Percentiles rank a stretch among this genome's conserved stretches.
Conservation (phyloP, 1,140 invertebrate genomes). For the Penaeus japonicus region DNA sequence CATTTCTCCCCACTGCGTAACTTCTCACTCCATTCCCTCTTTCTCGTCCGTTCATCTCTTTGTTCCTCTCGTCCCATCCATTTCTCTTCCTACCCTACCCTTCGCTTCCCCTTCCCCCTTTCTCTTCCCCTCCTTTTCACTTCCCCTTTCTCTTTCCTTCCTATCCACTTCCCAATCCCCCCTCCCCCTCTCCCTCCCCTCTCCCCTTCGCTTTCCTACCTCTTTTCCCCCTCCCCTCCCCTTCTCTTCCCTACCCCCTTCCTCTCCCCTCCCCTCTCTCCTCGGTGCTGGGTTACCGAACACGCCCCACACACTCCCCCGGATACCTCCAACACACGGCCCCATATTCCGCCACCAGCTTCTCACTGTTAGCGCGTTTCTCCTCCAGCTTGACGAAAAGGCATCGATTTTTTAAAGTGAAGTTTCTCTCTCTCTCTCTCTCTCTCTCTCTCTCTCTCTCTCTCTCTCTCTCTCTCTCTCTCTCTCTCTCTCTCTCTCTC, state of each 20-base stretch:
- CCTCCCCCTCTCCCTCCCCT: background rate
- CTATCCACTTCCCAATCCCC: background rate
- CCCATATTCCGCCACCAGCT: too few species aligned
- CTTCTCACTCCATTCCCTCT: background rate
- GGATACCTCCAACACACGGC: too few species aligned
- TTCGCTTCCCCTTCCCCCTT: background rate
- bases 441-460: background rate
- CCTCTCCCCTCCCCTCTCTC: background rate
- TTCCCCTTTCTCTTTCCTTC: background rate
- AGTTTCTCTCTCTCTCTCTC: too few species aligned
- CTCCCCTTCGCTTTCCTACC: background rate
- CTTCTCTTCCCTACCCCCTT: background rate
- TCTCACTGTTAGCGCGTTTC: too few species aligned
- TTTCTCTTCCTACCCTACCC: background rate
- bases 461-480: background rate
- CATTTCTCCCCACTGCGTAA: background rate
- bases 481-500: background rate
- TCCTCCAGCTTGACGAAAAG: too few species aligned
- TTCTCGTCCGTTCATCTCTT: background rate
- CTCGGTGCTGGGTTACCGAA: too few species aligned
- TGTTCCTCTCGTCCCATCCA: background rate
- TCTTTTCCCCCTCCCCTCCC: background rate
- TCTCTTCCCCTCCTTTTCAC: background rate
- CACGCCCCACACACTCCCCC: too few species aligned
- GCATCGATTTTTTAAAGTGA: too few species aligned